Conservation (phyloP, 2,888 invertebrate species). For the Gymnocheta viridis region DNA sequence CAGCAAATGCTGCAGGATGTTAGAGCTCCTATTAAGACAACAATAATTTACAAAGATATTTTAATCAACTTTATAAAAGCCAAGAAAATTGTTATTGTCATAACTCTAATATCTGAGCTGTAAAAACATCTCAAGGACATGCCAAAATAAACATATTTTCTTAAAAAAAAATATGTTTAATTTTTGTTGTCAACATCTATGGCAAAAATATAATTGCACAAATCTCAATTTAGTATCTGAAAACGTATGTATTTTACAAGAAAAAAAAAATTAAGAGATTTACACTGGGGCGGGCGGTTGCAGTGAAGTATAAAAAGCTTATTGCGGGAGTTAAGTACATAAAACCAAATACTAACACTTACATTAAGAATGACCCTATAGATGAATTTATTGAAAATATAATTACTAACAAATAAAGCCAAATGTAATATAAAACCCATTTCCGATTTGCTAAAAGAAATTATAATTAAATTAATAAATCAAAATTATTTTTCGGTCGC, state of each 20-base stretch:
- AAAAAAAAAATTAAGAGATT: background rate
- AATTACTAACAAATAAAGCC: no score
- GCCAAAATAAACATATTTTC: background rate
- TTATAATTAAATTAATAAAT: no score
- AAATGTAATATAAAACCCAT: no score
- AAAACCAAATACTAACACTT: no score
- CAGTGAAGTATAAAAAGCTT: no score
- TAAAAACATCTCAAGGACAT: background rate
- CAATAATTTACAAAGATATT: background rate
- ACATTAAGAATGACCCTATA: no score
- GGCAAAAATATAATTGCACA: no score
- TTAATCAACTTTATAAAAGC: background rate
- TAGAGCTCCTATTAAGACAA: background rate
- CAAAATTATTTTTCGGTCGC: no score
- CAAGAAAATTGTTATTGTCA: background rate
- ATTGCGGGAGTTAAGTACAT: no score
- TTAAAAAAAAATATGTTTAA: constrained; percentile 1
- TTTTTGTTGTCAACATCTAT: background rate
- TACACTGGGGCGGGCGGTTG: background rate
- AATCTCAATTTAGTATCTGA: background rate
- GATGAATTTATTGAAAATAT: no score
- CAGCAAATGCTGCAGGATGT: background rate
- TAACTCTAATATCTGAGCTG: background rate
- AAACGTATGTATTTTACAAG: background rate
- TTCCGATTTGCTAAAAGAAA: no score